Conservation (phyloP, 2,888 invertebrate species). For the Opisthograptis luteolata region DNA sequence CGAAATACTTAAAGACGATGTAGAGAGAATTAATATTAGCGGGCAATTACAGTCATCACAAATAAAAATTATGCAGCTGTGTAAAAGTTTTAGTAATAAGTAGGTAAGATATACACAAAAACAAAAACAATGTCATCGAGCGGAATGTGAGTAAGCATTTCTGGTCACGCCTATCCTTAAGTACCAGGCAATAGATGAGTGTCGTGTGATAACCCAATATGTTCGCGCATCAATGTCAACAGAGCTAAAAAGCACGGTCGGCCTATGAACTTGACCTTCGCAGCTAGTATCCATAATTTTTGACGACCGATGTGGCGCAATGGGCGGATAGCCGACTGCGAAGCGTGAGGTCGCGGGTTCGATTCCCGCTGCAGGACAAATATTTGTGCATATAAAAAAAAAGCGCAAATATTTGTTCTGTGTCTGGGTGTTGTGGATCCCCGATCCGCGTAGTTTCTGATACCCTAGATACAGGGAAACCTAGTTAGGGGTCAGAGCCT, state of each 20-base stretch:
- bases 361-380: too few relatives aligned
- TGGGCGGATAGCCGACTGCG: too few relatives aligned
- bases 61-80: conserved; percentile 10
- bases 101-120: background rate
- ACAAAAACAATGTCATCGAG: conserved; percentile 3
- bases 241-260: conserved; percentile 40
- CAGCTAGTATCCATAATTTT: conserved; percentile 6
- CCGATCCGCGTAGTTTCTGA: too few relatives aligned
- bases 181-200: conserved; percentile 41
- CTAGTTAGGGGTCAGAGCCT: too few relatives aligned
- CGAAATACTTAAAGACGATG: conserved; percentile 2
- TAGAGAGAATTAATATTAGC: background rate
- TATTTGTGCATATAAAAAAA: too few relatives aligned
- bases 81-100: too few relatives aligned
- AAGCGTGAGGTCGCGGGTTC: too few relatives aligned
- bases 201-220: conserved; percentile 48
- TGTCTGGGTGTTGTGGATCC: too few relatives aligned
- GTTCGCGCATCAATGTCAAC: conserved; percentile 49
- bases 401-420: too few relatives aligned
- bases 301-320: too few relatives aligned
- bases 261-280: conserved; percentile 53
- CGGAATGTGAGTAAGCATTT: conserved; percentile 20
- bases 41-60: conserved; percentile 11
- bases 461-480: too few relatives aligned
- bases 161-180: conserved; percentile 42